These are phyloP conservation scores for Zaprionus bogoriensis DNA, from an alignment of 2,888 invertebrate genomes.

Conservation along the genomic window DNA sequence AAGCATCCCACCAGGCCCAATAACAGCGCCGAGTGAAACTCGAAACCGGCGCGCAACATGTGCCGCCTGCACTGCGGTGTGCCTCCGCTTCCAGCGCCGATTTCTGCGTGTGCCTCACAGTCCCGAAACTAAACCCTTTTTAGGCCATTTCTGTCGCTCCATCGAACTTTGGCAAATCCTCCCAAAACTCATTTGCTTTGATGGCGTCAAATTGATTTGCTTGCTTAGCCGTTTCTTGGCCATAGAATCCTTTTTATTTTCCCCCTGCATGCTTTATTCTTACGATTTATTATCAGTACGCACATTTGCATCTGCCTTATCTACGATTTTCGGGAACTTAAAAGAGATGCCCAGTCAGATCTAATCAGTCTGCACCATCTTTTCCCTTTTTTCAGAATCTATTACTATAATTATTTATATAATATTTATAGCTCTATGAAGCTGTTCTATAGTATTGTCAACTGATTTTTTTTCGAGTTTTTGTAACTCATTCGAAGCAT, in stretches of 20 bases:
- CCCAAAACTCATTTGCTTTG: conserved; percentile 68
- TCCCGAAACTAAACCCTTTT: conserved; percentile 45
- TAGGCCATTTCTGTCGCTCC: conserved; percentile 40
- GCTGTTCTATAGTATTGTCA: no score
- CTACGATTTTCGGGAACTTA: no score
- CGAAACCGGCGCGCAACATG: conserved; percentile 57
- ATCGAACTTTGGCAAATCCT: conserved; percentile 51
- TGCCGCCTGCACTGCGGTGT: conserved; percentile 28
- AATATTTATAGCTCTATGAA: no score
- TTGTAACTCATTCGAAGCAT: no score
- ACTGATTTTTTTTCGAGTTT: no score
- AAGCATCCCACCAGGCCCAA: conserved; percentile 20
- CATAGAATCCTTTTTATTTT: conserved; percentile 10
- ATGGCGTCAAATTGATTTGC: conserved; percentile 70
- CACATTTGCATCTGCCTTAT: no score
- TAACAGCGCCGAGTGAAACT: neutral
- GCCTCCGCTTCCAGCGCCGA: conserved; percentile 12
- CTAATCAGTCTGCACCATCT: no score
- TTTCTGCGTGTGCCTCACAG: conserved; percentile 13
- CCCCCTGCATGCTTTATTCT: neutral
- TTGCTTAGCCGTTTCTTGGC: conserved; percentile 38
- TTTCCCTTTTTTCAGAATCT: no score
- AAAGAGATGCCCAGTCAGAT: no score
- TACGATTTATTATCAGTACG: no score
- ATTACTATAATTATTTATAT: no score